phyloP scores from a whole-genome alignment of 2,888 invertebrate species.

The Nycteola revayana region DNA sequence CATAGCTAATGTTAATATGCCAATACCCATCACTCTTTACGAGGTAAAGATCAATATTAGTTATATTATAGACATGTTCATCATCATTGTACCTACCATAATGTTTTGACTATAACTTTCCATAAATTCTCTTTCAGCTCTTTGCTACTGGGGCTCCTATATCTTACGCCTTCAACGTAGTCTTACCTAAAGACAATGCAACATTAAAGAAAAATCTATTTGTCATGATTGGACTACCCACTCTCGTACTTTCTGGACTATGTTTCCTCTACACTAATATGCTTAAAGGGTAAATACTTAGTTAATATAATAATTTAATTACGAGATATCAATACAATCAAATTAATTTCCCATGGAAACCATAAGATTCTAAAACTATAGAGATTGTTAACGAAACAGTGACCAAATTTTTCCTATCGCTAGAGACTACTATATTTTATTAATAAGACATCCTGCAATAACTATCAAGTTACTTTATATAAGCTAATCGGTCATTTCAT shows the following conservation, averaged over 20 bases:
- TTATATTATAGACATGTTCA: no score
- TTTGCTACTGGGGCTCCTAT: conserved; percentile 74
- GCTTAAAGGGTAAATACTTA: conserved; percentile 62
- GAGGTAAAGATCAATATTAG: conserved; percentile 50
- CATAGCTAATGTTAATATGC: conserved; percentile 69
- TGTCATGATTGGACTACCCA: conserved; percentile 61
- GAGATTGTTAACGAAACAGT: no score
- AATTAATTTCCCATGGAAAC: no score
- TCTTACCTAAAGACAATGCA: conserved; percentile 54
- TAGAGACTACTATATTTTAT: no score
- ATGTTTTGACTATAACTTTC: no score
- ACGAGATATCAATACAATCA: no score
- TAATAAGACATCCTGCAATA: no score
- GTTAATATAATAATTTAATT: conserved; percentile 3
- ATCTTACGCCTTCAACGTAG: conserved; percentile 66
- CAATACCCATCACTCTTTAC: conserved; percentile 67
- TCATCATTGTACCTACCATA: background rate
- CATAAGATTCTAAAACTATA: no score
- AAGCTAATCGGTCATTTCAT: conserved; percentile 15
- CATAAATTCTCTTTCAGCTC: conserved; percentile 54
- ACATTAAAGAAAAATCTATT: conserved; percentile 58
- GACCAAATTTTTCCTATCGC: no score
- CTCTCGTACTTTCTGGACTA: conserved; percentile 56
- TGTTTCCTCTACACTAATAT: conserved; percentile 74
- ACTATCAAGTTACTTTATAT: conserved; percentile 8